Evolutionary conservation across 2,888 invertebrate species (phyloP), one percentile per base, ranked within the genome.

Genomic region (Nomada goodeniana): DNA sequence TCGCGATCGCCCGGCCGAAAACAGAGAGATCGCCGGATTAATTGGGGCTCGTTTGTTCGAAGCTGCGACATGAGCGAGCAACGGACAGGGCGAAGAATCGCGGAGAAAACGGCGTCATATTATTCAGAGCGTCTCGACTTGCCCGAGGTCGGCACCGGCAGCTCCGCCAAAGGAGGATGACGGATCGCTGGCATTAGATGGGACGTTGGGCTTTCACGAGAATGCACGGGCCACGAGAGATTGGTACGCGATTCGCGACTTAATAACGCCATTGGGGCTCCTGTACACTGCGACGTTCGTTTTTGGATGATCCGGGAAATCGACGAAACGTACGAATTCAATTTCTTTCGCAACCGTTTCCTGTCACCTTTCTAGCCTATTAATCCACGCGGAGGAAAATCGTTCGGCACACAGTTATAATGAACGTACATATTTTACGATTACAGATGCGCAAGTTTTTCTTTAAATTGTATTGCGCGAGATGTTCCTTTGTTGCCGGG

Each of bases 131-230:
- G 80, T 82, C 82, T 86, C 57, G 78, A 86, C 86, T 87, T 86
- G 84, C 60, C 84, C 76, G 87, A 86, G 87, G 83, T 90, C 87
- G 87, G 87, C 86, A 87, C 86, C 87, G 84, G 86, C 89, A 87
- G 86, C 85, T 89, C 90, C 90, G 89, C 89, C 90, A 91, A 91
- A 90, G 90, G 87, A 84, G 87, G 90, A 92, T 92, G 92, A 92
- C 92, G 91, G 90, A 92, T 92, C 86, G 89, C 84, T 72, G 87
- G 89, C 90, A 91, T 92, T 91, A 92, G 92, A 91, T 92, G 89
- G 90, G 90, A 92, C 89, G 91, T 89, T 89, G 89, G 88, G 90
- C 91, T 91, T 88, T 90, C 91, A 91, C 87, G 90, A 89, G 91
- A 90, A 90, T 77, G 86, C 79, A 77, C 20, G 73, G 80, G 75